Percentiles rank a stretch among this genome's conserved stretches.
These are phyloP conservation scores for Scytalopus superciliaris DNA, from an alignment of 2,113 vertebrate species.

Conservation along the genomic window DNA sequence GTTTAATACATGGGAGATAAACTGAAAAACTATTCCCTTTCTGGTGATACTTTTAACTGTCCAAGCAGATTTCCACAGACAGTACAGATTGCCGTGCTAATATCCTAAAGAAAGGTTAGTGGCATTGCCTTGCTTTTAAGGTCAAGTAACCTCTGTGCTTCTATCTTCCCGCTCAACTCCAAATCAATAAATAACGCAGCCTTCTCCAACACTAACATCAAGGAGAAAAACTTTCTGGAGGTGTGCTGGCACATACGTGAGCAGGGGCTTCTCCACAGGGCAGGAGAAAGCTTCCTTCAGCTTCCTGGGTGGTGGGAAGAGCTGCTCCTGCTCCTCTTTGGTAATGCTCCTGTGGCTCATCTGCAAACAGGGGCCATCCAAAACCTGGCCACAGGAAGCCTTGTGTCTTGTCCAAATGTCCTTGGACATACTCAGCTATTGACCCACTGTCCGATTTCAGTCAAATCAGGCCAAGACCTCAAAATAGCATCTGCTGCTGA, in stretches of 20 bases:
- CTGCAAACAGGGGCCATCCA: background rate
- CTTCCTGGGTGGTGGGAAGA: background rate
- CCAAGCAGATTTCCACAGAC: slow-evolving; percentile 3
- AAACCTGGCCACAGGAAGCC: background rate
- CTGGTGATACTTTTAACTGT: background rate
- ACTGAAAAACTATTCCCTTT: background rate
- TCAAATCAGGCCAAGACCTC: background rate
- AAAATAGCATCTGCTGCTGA: slow-evolving; percentile 7
- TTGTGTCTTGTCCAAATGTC: background rate
- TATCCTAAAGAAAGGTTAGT: background rate
- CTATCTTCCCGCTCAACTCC: background rate
- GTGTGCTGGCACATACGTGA: background rate
- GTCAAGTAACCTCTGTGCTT: background rate
- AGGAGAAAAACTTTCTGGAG: background rate
- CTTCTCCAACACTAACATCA: background rate
- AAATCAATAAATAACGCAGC: slow-evolving; percentile 15
- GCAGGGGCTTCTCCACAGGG: background rate
- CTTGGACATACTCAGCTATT: background rate
- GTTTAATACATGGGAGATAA: background rate
- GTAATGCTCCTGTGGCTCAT: background rate
- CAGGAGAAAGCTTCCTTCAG: background rate
- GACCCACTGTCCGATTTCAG: background rate
- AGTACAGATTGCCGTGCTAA: background rate
- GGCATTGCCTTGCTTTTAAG: background rate
- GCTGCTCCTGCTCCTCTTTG: background rate